Evolutionary conservation across 2,888 invertebrate species (phyloP).

Genomic region (Drepanosiphum platanoidis): DNA sequence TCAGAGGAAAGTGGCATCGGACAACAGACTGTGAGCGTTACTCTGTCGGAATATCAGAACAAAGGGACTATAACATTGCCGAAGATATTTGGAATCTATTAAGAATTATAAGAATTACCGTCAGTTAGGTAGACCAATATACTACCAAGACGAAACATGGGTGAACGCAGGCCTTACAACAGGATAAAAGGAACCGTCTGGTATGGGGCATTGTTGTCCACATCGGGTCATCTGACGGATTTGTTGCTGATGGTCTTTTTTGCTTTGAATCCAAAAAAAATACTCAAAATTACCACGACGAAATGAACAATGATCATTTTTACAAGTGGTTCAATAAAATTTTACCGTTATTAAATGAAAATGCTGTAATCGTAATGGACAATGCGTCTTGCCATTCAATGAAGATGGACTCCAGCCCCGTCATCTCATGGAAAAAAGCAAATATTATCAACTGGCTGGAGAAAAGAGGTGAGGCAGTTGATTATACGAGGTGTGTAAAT

Average conservation of each 20-base stretch:
- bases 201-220: conserved; percentile 61
- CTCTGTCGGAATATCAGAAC: conserved; percentile 34
- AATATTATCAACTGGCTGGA: conserved; percentile 20
- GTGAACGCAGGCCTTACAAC: conserved; percentile 36
- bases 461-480: conserved; percentile 2
- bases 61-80: conserved; percentile 17
- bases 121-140: conserved; percentile 31
- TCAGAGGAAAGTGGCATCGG: conserved; percentile 26
- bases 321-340: conserved; percentile 55
- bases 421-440: conserved; percentile 19
- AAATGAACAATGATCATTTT: too few relatives aligned
- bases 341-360: conserved; percentile 25
- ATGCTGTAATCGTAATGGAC: conserved; percentile 55
- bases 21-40: conserved; percentile 15
- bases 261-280: conserved; percentile 53
- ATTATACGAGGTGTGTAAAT: too few relatives aligned
- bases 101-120: conserved; percentile 21
- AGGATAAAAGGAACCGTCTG: conserved; percentile 42
- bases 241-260: conserved; percentile 22
- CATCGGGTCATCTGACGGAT: conserved; percentile 57
- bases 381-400: conserved; percentile 30
- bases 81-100: conserved; percentile 36
- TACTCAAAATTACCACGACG: conserved; percentile 57
- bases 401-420: conserved; percentile 12
- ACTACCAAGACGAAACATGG: conserved; percentile 58